These are phyloP conservation scores for Oxytorus armatus DNA, from an alignment of 2,888 invertebrate genomes.

Conservation along the genomic window DNA sequence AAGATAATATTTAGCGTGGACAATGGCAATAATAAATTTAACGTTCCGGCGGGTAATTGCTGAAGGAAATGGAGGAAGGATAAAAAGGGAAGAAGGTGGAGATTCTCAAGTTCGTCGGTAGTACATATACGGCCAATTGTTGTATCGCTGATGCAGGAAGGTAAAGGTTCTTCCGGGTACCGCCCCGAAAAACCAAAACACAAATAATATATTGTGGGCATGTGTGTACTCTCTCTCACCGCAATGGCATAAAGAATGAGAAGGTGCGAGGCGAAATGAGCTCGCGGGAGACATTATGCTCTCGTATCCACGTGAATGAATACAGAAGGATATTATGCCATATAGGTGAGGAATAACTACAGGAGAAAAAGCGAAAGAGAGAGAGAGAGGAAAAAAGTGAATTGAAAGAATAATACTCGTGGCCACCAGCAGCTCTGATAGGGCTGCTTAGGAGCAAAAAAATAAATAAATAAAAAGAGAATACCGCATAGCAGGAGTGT, in stretches of 20 bases:
- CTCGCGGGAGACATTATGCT: slow-evolving; percentile 30
- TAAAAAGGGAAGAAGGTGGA: slow-evolving; percentile 65
- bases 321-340: slow-evolving; percentile 56
- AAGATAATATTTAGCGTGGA: slow-evolving; percentile 24
- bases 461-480: slow-evolving; percentile 66
- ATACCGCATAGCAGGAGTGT: slow-evolving; percentile 48
- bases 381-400: slow-evolving; percentile 49
- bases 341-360: slow-evolving; percentile 52
- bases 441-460: slow-evolving; percentile 75
- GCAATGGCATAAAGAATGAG: slow-evolving; percentile 69
- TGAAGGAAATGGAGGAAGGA: slow-evolving; percentile 38
- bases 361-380: slow-evolving; percentile 21
- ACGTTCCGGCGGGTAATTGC: slow-evolving; percentile 10
- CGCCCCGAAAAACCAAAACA: slow-evolving; percentile 84
- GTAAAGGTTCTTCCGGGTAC: slow-evolving; percentile 77
- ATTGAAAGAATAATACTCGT: slow-evolving; percentile 62
- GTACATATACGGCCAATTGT: slow-evolving; percentile 78
- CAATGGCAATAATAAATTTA: slow-evolving; percentile 10
- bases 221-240: slow-evolving; percentile 72
- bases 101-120: slow-evolving; percentile 71
- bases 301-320: slow-evolving; percentile 48
- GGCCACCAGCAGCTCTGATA: slow-evolving; percentile 71
- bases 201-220: slow-evolving; percentile 80
- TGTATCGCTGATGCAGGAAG: slow-evolving; percentile 57
- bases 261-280: slow-evolving; percentile 67